Evolutionary conservation across 1,140 invertebrate genomes (phyloP).

Genomic region (Diachasmimorpha longicaudata): DNA sequence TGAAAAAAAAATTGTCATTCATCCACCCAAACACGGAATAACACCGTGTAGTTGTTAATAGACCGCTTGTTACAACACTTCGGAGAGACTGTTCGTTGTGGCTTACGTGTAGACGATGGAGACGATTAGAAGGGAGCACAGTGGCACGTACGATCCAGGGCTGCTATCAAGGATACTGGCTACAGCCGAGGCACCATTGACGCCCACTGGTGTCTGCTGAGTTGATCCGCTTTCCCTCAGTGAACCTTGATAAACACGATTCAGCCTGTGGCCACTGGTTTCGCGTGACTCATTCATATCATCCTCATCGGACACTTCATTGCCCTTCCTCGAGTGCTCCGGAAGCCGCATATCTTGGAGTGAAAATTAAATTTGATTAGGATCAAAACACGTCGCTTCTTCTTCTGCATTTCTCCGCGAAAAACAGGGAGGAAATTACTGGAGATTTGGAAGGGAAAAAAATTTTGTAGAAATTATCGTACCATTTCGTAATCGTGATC

Average conservation of each 20-base stretch:
- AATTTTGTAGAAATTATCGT: too few relatives aligned
- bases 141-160: not conserved
- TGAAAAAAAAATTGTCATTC: not conserved
- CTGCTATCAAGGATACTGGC: conserved; percentile 9
- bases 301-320: conserved; percentile 34
- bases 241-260: conserved; percentile 51
- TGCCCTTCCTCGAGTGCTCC: conserved; percentile 43
- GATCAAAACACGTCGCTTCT: not conserved
- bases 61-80: too few relatives aligned
- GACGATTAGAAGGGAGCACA: conserved; percentile 7
- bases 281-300: conserved; percentile 38
- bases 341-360: conserved; percentile 45
- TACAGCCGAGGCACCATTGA: conserved; percentile 21
- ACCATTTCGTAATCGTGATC: too few relatives aligned
- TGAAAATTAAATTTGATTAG: conserved; percentile 20
- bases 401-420: too few relatives aligned
- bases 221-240: conserved; percentile 51
- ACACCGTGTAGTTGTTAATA: too few relatives aligned
- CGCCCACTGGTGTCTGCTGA: conserved; percentile 20
- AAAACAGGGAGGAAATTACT: too few relatives aligned
- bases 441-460: too few relatives aligned
- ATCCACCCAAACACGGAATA: not conserved
- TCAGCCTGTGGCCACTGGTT: conserved; percentile 43
- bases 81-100: not conserved
- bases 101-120: conserved; percentile 5